A percentile compares a stretch with the other conserved stretches of the same genome.
These are phyloP conservation scores for Leuctra nigra DNA, from an alignment of 2,888 invertebrate genomes.

Conservation along the genomic window DNA sequence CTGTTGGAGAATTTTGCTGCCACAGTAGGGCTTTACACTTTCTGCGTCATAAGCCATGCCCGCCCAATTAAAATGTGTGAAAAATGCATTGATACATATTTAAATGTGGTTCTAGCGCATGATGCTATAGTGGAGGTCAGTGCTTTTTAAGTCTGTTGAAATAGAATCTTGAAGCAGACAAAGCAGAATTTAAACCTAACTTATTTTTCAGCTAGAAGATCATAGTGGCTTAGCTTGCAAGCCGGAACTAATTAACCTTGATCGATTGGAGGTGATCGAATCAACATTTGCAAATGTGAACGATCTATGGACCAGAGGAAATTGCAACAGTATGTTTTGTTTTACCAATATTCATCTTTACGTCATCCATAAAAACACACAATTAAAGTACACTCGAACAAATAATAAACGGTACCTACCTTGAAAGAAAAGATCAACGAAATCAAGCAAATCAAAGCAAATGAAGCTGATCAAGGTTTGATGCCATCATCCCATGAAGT, in stretches of 20 bases:
- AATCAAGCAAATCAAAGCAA: no score
- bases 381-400: no score
- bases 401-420: no score
- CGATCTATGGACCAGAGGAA: slow-evolving; percentile 53
- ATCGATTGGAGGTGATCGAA: slow-evolving; percentile 54
- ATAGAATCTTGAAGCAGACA: not conserved
- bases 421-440: no score
- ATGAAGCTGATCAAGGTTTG: no score
- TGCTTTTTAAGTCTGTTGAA: no score
- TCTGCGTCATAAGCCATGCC: slow-evolving; percentile 53
- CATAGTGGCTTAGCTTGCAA: slow-evolving; percentile 51
- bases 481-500: no score
- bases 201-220: slow-evolving; percentile 35
- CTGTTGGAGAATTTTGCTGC: slow-evolving; percentile 43
- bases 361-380: no score
- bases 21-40: slow-evolving; percentile 50
- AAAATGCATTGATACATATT: slow-evolving; percentile 49
- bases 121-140: slow-evolving; percentile 43
- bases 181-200: not conserved
- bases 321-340: slow-evolving; percentile 56
- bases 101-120: slow-evolving; percentile 46
- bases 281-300: slow-evolving; percentile 49
- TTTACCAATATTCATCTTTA: no score
- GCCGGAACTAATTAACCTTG: slow-evolving; percentile 51
- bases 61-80: slow-evolving; percentile 56